phyloP scores from a whole-genome alignment of 2,113 vertebrate species.

The Asarcornis scutulata region DNA sequence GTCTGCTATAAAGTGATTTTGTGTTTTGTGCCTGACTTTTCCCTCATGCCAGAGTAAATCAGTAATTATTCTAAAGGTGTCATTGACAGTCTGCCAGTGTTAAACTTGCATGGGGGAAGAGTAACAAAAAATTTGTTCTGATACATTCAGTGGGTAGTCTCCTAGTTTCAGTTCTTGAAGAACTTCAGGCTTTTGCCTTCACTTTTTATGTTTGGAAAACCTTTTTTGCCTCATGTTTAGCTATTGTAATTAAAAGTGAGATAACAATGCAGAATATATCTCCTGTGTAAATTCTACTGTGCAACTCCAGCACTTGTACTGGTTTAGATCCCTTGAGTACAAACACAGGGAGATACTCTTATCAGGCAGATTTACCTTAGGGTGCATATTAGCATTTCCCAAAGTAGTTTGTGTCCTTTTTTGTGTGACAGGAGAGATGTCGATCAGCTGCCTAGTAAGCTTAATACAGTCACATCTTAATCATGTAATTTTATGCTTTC shows the following conservation, averaged over 20 bases:
- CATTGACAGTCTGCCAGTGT: background rate
- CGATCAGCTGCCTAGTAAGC: background rate
- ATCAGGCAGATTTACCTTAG: background rate
- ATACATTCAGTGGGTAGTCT: background rate
- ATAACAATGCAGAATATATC: background rate
- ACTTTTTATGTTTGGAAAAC: background rate
- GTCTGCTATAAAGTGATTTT: background rate
- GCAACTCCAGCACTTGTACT: background rate
- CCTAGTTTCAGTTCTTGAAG: background rate
- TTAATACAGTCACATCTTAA: background rate
- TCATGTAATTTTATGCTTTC: background rate
- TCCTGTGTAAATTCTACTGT: background rate
- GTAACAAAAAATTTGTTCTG: background rate
- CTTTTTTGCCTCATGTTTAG: background rate
- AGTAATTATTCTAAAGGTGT: constrained; percentile 3
- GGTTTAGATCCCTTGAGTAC: background rate
- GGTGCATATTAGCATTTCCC: constrained; percentile 13
- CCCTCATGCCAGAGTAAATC: background rate
- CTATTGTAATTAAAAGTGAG: background rate
- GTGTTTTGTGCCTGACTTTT: background rate
- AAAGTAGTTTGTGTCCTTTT: constrained; percentile 10
- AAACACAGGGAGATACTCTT: background rate
- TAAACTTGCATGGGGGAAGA: background rate
- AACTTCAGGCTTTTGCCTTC: background rate
- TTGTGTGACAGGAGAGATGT: background rate